phyloP scores from a whole-genome alignment of 2,797 vertebrate genomes.

The Loriculus beryllinus region DNA sequence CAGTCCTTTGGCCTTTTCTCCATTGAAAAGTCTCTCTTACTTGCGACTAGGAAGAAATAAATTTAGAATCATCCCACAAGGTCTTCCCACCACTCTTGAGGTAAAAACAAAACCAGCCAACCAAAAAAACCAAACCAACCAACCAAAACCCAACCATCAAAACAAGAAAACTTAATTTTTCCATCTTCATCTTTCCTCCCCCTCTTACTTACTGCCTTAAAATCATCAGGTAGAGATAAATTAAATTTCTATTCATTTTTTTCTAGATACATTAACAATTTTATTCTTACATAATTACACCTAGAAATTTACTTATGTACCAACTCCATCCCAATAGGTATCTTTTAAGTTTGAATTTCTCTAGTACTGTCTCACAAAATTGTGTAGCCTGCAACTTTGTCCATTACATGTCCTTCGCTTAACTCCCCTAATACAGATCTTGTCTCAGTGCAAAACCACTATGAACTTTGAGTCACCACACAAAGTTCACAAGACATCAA shows the following conservation, averaged over 20 bases:
- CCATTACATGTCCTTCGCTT: not conserved
- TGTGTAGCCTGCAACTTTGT: not conserved
- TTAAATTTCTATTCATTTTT: not conserved
- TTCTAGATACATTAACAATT: not conserved
- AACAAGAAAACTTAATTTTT: not conserved
- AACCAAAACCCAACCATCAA: not conserved
- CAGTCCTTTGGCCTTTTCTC: constrained; percentile 82
- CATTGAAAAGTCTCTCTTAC: constrained; percentile 84
- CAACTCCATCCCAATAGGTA: not conserved
- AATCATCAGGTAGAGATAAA: not conserved
- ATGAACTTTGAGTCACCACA: not conserved
- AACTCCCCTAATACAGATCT: not conserved
- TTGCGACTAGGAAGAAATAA: constrained; percentile 89
- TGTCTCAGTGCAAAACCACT: not conserved
- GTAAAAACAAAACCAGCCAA: constrained; percentile 67
- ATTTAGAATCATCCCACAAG: constrained; percentile 91
- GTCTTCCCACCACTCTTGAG: constrained; percentile 87
- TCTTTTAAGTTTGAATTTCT: not conserved
- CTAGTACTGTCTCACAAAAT: not conserved
- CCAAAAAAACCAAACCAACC: not conserved
- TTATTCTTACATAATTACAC: not conserved
- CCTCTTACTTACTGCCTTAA: not conserved
- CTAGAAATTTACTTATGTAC: not conserved
- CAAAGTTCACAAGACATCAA: not conserved
- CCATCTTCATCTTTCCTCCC: not conserved